These are phyloP conservation scores for Troides oblongomaculatus DNA, from an alignment of 2,888 invertebrate genomes.

Conservation along the genomic window DNA sequence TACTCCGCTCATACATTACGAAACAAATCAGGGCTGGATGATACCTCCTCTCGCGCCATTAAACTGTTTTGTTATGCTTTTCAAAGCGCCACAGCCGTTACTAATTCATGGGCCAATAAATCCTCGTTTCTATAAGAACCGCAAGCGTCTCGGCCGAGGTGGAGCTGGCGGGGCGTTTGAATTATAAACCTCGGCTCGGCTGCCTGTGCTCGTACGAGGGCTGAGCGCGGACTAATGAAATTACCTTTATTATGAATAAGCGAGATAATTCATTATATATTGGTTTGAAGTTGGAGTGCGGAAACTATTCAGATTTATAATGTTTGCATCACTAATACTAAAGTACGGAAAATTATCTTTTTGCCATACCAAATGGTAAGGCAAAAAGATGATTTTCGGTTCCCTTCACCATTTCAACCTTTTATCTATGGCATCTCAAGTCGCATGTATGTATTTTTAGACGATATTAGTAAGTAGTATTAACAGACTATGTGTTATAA, in stretches of 20 bases:
- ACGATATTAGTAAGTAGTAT: background rate
- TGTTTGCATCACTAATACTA: too few species aligned
- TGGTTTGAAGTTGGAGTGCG: too few species aligned
- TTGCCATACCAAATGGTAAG: too few species aligned
- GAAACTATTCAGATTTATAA: too few species aligned
- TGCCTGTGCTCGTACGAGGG: slow-evolving; percentile 16
- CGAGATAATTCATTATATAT: slow-evolving; percentile 1
- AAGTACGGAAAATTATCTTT: too few species aligned
- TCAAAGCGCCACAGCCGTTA: slow-evolving; percentile 16
- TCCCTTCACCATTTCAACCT: too few species aligned
- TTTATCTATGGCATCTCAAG: too few species aligned
- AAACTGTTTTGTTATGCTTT: slow-evolving; percentile 25
- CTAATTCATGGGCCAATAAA: slow-evolving; percentile 29
- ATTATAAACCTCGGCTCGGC: slow-evolving; percentile 18
- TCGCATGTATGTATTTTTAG: too few species aligned
- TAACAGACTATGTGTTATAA: background rate
- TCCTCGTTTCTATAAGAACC: slow-evolving; percentile 22
- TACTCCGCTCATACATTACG: slow-evolving; percentile 31
- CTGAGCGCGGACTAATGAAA: slow-evolving; percentile 16
- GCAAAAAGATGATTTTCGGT: too few species aligned
- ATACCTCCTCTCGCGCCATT: slow-evolving; percentile 22
- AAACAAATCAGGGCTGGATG: slow-evolving; percentile 12
- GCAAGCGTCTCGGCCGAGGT: slow-evolving; percentile 13
- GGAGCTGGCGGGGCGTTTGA: slow-evolving; percentile 18
- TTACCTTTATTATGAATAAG: slow-evolving; percentile 14